Percentiles rank a stretch among this genome's conserved stretches.
Evolutionary conservation across 2,888 invertebrate genomes (phyloP).

Genomic region (Apantesis nais): DNA sequence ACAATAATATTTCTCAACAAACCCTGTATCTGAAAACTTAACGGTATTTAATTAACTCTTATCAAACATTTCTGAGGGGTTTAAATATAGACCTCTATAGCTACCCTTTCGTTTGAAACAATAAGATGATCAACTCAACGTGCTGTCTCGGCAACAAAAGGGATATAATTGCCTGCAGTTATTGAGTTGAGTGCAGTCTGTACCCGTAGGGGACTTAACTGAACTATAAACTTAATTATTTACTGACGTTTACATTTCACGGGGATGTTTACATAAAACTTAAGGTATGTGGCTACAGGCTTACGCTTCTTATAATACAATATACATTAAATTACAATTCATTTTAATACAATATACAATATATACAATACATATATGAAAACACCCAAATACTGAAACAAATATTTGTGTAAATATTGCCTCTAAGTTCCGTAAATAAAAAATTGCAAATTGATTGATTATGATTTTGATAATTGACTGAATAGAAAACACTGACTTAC

Average conservation of each 20-base stretch:
- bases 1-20: background rate
- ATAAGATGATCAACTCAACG: conserved; percentile 35
- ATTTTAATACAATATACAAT: no score
- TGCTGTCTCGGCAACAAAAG: conserved; percentile 31
- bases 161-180: conserved; percentile 39
- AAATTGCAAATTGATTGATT: no score
- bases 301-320: no score
- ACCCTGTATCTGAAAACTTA: background rate
- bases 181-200: conserved; percentile 20
- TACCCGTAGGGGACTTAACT: background rate
- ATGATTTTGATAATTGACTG: no score
- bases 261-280: background rate
- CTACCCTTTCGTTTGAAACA: conserved; percentile 22
- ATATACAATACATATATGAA: no score
- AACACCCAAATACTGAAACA: no score
- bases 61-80: background rate
- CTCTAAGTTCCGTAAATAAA: no score
- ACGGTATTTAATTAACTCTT: background rate
- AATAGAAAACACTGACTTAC: no score
- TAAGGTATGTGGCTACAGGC: background rate
- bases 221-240: background rate
- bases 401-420: no score
- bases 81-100: background rate
- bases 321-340: no score
- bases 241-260: background rate